Evolutionary conservation across 2,888 invertebrate species (phyloP).

Genomic region (Eupithecia exiguata): DNA sequence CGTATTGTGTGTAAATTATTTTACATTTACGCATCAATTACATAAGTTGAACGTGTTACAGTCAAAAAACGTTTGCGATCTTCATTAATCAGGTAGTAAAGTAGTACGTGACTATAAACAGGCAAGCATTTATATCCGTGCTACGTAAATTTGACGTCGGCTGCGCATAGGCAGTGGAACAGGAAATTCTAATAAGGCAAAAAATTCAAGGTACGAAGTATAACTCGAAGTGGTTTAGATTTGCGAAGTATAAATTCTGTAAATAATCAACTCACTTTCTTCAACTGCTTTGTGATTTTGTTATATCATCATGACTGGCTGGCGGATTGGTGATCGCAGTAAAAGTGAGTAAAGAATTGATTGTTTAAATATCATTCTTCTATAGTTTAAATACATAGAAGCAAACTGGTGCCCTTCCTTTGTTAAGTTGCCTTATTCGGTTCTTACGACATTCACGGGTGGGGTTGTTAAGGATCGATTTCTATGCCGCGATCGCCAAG

Average conservation of each 20-base stretch:
- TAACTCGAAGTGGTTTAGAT: neutral
- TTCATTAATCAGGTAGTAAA: constrained; percentile 13
- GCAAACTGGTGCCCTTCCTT: neutral
- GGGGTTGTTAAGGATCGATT: too few species aligned
- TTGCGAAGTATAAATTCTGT: neutral
- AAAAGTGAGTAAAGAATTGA: neutral
- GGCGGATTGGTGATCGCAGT: neutral
- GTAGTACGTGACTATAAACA: constrained; percentile 21
- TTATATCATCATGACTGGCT: neutral
- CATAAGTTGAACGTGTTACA: constrained; percentile 17
- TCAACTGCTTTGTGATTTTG: neutral
- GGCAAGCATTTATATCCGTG: constrained; percentile 12
- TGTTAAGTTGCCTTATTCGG: neutral
- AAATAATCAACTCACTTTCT: too few species aligned
- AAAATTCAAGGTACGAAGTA: neutral
- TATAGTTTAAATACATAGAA: neutral
- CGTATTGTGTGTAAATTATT: constrained; percentile 29
- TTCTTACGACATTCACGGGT: neutral
- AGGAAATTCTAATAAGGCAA: constrained; percentile 7
- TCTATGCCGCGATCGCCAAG: too few species aligned
- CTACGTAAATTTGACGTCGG: neutral
- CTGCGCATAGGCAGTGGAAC: neutral
- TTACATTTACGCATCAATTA: constrained; percentile 23
- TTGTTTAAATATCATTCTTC: too few species aligned
- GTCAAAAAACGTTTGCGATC: constrained; percentile 9